A percentile compares a stretch with the other conserved stretches of the same genome.
phyloP scores from a whole-genome alignment of 2,113 vertebrate genomes.

The Phrynocephalus versicolor region DNA sequence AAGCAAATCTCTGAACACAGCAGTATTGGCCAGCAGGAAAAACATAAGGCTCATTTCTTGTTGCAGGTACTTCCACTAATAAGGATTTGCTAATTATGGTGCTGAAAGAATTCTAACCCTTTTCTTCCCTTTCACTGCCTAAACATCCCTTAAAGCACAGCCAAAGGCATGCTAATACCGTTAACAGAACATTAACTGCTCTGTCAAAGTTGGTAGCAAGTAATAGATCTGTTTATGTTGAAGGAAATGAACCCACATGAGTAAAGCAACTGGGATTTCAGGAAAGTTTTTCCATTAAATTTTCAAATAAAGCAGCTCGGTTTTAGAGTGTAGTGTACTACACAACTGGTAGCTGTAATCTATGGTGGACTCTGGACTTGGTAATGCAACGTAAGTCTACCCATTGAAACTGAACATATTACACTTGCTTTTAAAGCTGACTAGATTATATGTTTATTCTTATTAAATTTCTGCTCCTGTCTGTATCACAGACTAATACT shows the following conservation, averaged over 20 bases:
- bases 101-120: background rate
- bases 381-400: too few species aligned
- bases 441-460: conserved; percentile 7
- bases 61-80: background rate
- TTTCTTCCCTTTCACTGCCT: background rate
- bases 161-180: background rate
- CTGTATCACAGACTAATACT: conserved; percentile 61
- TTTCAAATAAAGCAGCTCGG: background rate
- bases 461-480: conserved; percentile 39
- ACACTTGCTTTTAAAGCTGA: background rate
- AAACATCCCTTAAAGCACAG: background rate
- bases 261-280: background rate
- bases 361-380: background rate
- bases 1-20: background rate
- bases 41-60: background rate
- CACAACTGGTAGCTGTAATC: too few species aligned
- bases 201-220: background rate
- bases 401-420: background rate
- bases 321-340: background rate
- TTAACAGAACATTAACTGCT: background rate
- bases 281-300: background rate
- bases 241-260: background rate
- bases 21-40: background rate
- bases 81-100: background rate
- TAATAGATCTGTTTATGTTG: background rate